Conservation (phyloP, 1,140 invertebrate species). For the Sitobion miscanthi region DNA sequence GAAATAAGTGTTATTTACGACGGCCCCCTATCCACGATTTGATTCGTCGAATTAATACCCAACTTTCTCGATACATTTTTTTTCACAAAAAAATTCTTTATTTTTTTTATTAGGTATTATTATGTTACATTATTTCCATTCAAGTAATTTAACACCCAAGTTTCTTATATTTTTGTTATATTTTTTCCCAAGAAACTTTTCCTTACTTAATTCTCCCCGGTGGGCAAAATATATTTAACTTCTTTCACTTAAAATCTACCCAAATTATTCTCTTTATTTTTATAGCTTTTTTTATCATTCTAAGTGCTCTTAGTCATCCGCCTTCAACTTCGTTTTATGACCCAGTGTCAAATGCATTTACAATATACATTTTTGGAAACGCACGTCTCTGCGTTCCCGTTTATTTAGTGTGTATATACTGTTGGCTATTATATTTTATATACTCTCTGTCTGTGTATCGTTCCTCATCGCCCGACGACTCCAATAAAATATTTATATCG, state of each 20-base stretch:
- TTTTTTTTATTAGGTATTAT: constrained; percentile 8
- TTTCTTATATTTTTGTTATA: background rate
- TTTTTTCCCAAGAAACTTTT: background rate
- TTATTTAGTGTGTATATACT: background rate
- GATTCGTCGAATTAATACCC: background rate
- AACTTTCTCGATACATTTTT: constrained; percentile 15
- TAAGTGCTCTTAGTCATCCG: background rate
- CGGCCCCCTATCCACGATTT: background rate
- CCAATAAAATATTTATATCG: background rate
- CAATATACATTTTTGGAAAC: background rate
- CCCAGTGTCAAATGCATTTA: constrained; percentile 18
- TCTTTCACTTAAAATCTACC: constrained; percentile 9
- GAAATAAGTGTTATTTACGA: background rate
- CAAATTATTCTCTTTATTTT: background rate
- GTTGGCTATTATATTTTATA: background rate
- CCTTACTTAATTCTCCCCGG: background rate
- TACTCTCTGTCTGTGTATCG: too few species aligned
- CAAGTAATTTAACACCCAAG: background rate
- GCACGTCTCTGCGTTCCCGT: background rate
- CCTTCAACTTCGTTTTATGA: constrained; percentile 31
- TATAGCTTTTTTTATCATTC: constrained; percentile 18
- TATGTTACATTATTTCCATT: constrained; percentile 9
- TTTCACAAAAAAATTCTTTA: background rate
- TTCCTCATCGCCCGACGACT: background rate
- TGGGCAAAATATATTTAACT: background rate